These are phyloP conservation scores for Onychomys torridus DNA, from an alignment of 2,797 vertebrate species.

Conservation along the genomic window DNA sequence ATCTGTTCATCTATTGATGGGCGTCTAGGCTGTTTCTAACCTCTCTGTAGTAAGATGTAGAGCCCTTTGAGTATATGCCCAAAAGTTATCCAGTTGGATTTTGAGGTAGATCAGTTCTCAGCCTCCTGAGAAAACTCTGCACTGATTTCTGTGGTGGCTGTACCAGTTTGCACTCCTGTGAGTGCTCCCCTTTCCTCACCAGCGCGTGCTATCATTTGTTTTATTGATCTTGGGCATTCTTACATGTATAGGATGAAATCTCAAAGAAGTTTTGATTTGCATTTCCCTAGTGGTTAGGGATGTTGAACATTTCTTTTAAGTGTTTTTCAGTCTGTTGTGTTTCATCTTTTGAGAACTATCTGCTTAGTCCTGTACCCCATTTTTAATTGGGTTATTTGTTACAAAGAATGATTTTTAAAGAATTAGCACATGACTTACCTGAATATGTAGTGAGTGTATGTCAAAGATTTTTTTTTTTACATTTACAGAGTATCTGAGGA, in stretches of 20 bases:
- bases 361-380: not conserved
- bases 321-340: not conserved
- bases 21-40: not conserved
- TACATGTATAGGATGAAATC: not conserved
- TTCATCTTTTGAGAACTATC: not conserved
- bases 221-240: not conserved
- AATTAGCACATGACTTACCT: not conserved
- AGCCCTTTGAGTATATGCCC: not conserved
- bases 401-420: conserved; percentile 25
- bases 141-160: not conserved
- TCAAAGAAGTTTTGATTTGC: not conserved
- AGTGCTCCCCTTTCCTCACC: not conserved
- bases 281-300: not conserved
- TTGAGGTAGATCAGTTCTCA: not conserved
- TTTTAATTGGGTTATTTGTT: not conserved
- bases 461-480: conserved; percentile 3
- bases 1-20: not conserved
- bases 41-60: not conserved
- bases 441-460: not conserved
- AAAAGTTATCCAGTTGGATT: not conserved
- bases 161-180: not conserved
- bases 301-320: not conserved
- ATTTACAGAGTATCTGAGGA: conserved; percentile 13
- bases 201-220: not conserved
- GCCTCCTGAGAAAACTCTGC: not conserved